Conservation (phyloP, 1,140 invertebrate species). For the Pogonomyrmex californicus region DNA sequence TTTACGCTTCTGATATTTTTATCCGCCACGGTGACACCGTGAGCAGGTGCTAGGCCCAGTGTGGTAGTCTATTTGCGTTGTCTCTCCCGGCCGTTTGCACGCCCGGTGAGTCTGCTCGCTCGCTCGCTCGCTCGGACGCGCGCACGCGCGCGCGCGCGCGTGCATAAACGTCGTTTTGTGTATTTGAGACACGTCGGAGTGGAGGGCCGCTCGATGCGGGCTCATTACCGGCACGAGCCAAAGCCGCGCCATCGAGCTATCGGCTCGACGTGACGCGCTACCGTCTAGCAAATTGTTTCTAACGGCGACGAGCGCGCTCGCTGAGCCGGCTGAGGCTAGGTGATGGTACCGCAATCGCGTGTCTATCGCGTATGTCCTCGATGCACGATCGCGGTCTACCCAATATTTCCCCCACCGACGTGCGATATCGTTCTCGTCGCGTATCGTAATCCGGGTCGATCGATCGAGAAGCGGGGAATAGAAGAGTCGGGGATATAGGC, state of each 20-base stretch:
- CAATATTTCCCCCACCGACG: neutral
- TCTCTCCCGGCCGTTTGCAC: conserved; percentile 63
- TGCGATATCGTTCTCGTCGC: neutral
- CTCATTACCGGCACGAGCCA: conserved; percentile 87
- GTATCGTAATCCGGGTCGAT: conserved; percentile 27
- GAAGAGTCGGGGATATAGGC: neutral
- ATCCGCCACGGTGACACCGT: conserved; percentile 62
- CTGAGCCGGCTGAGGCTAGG: conserved; percentile 6
- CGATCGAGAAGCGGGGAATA: conserved; percentile 1
- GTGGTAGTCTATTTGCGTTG: conserved; percentile 83
- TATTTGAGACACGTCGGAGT: conserved; percentile 84
- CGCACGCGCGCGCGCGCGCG: neutral
- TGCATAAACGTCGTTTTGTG: conserved; percentile 75
- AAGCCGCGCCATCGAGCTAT: conserved; percentile 75
- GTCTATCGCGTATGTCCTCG: conserved; percentile 32
- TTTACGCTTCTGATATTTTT: conserved; percentile 74
- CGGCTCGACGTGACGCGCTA: conserved; percentile 62
- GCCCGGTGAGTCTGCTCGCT: conserved; percentile 46
- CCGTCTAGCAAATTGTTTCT: conserved; percentile 68
- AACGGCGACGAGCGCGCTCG: conserved; percentile 50
- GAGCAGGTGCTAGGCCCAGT: conserved; percentile 82
- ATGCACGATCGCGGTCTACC: conserved; percentile 20
- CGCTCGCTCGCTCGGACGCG: neutral
- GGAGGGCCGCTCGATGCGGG: conserved; percentile 82
- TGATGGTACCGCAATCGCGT: conserved; percentile 20